Conservation (phyloP, 2,797 vertebrate genomes). For the Manis pentadactyla region DNA sequence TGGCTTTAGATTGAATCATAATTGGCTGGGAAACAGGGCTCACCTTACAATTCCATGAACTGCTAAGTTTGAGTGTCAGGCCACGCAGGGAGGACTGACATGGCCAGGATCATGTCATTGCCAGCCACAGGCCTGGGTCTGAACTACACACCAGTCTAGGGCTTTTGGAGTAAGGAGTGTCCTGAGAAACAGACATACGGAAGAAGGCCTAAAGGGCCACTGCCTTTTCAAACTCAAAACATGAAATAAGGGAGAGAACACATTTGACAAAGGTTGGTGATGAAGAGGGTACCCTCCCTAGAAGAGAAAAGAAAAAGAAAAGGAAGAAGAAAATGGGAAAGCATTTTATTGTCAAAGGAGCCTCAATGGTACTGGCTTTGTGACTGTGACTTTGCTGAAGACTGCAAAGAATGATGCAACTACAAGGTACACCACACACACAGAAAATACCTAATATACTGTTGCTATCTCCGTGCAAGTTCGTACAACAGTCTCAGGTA, state of each 20-base stretch:
- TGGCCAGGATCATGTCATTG: slow-evolving; percentile 49
- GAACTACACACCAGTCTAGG: slow-evolving; percentile 45
- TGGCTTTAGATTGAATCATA: slow-evolving; percentile 74
- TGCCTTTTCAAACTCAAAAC: slow-evolving; percentile 20
- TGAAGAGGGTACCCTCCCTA: background rate
- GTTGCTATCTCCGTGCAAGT: background rate
- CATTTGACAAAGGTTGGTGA: background rate
- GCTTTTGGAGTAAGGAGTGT: background rate
- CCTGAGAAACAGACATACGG: slow-evolving; percentile 29
- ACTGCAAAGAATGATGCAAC: background rate
- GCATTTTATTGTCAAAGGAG: slow-evolving; percentile 27
- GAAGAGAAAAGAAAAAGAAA: background rate
- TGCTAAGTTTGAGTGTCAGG: slow-evolving; percentile 67
- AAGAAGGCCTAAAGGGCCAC: background rate
- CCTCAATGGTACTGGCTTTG: background rate
- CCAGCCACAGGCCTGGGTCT: slow-evolving; percentile 11
- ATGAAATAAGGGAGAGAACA: background rate
- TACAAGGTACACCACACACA: background rate
- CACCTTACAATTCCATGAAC: slow-evolving; percentile 72
- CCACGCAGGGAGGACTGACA: slow-evolving; percentile 68
- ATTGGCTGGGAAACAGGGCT: slow-evolving; percentile 77
- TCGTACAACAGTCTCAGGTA: background rate
- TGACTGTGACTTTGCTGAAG: background rate
- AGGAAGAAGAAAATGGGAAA: background rate
- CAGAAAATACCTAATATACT: background rate